These are phyloP conservation scores for Ferdinandea cuprea DNA, from an alignment of 2,888 invertebrate genomes.

Conservation along the genomic window DNA sequence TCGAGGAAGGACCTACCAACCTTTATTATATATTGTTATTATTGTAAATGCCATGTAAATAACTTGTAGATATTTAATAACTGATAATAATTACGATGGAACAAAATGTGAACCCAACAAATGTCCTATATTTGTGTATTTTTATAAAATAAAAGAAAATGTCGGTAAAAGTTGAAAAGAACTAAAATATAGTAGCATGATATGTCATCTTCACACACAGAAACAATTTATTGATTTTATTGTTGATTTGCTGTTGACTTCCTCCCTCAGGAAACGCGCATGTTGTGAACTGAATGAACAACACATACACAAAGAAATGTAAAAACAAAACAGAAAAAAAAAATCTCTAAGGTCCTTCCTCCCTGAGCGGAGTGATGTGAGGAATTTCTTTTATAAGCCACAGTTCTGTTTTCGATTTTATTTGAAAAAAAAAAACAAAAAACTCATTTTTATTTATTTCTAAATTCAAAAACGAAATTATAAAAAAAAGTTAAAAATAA, in stretches of 20 bases:
- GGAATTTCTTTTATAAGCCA: conserved; percentile 58
- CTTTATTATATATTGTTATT: conserved; percentile 65
- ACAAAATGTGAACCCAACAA: conserved; percentile 73
- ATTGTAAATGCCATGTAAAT: conserved; percentile 74
- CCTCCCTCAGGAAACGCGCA: conserved; percentile 72
- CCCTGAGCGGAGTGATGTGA: conserved; percentile 65
- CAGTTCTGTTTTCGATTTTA: conserved; percentile 42
- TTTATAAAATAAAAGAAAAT: conserved; percentile 69
- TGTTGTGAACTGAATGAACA: conserved; percentile 43
- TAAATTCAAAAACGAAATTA: conserved; percentile 41
- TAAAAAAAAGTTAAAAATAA: conserved; percentile 71
- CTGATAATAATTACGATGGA: conserved; percentile 65
- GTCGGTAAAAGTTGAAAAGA: conserved; percentile 63
- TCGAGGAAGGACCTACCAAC: conserved; percentile 71
- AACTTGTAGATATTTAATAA: conserved; percentile 72
- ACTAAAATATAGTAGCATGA: conserved; percentile 64
- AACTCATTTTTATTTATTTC: conserved; percentile 76
- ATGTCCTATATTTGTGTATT: conserved; percentile 75
- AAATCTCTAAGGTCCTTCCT: conserved; percentile 69
- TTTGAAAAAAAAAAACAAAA: conserved; percentile 7
- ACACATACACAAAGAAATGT: conserved; percentile 30
- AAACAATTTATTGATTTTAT: conserved; percentile 58
- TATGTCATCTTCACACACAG: conserved; percentile 55
- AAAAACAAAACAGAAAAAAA: conserved; percentile 21
- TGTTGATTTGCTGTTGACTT: conserved; percentile 65